Conservation (phyloP, 2,888 invertebrate species). For the Sarcophaga rosellei region DNA sequence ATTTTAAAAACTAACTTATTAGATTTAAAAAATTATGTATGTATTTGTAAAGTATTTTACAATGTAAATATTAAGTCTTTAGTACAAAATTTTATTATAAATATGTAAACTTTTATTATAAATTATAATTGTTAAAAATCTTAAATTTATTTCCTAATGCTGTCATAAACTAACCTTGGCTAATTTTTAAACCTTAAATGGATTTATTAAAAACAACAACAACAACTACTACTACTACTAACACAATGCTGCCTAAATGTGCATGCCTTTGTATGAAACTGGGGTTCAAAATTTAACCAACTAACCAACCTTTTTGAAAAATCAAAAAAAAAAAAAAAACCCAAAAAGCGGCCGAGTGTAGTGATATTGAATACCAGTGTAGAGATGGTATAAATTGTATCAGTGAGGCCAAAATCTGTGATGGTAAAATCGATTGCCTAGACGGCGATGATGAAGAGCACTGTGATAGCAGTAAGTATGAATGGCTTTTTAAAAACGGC, state of each 20-base stretch:
- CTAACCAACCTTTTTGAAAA: constrained; percentile 66
- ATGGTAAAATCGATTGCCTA: constrained; percentile 78
- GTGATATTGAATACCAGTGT: constrained; percentile 78
- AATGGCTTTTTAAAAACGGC: too few species aligned
- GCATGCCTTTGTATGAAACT: constrained; percentile 65
- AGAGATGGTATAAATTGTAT: constrained; percentile 78
- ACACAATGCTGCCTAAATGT: constrained; percentile 31
- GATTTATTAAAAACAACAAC: constrained; percentile 39
- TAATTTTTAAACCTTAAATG: constrained; percentile 24
- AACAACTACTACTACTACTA: constrained; percentile 50
- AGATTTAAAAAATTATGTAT: too few species aligned
- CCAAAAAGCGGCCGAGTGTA: constrained; percentile 78
- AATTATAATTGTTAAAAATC: too few species aligned
- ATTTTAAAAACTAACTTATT: not conserved
- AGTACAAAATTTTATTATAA: not conserved
- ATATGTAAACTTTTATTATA: not conserved
- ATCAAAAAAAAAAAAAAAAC: too few species aligned
- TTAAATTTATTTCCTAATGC: too few species aligned
- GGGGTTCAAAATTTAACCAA: constrained; percentile 23
- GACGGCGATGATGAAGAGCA: constrained; percentile 80
- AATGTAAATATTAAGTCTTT: too few species aligned
- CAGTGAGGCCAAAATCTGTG: constrained; percentile 78
- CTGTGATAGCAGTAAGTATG: constrained; percentile 80
- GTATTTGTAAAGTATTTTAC: too few species aligned
- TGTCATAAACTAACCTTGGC: constrained; percentile 11